Evolutionary conservation across 1,140 invertebrate genomes (phyloP).

Genomic region (Stegodyphus mimosarum): DNA sequence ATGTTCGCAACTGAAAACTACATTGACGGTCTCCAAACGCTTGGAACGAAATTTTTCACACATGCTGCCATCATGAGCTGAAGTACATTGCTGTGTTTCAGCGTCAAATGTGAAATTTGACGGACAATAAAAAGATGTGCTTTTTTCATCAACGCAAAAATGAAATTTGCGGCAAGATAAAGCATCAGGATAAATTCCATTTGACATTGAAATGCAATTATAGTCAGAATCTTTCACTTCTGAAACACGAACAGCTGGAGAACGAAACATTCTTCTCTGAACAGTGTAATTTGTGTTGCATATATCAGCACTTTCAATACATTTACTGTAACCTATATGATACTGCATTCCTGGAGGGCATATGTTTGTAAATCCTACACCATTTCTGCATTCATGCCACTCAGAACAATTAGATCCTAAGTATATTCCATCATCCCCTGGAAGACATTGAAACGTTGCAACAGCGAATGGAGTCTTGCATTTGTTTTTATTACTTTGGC

Average conservation of each 20-base stretch:
- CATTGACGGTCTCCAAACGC: not conserved
- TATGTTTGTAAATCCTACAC: conserved; percentile 37
- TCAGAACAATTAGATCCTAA: conserved; percentile 6
- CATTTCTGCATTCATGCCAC: conserved; percentile 59
- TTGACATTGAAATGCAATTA: not conserved
- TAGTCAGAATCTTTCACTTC: not conserved
- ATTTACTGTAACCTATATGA: not conserved
- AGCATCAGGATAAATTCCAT: conserved; percentile 32
- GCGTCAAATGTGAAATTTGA: conserved; percentile 2
- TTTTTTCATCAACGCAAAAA: conserved; percentile 38
- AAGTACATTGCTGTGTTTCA: not conserved
- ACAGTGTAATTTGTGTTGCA: not conserved
- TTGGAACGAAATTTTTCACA: not conserved
- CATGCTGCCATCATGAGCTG: too few relatives aligned
- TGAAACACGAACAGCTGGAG: not conserved
- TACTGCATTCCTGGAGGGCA: conserved; percentile 36
- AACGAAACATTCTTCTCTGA: not conserved
- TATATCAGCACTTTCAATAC: not conserved
- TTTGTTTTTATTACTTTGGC: not conserved
- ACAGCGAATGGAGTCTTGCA: conserved; percentile 44
- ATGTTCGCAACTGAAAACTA: conserved; percentile 22
- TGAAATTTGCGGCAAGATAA: conserved; percentile 43
- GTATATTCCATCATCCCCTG: conserved; percentile 57
- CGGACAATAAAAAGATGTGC: conserved; percentile 45
- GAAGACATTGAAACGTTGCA: conserved; percentile 50